Evolutionary conservation across 2,888 invertebrate genomes (phyloP).

Genomic region (Drosophila melanosoma): DNA sequence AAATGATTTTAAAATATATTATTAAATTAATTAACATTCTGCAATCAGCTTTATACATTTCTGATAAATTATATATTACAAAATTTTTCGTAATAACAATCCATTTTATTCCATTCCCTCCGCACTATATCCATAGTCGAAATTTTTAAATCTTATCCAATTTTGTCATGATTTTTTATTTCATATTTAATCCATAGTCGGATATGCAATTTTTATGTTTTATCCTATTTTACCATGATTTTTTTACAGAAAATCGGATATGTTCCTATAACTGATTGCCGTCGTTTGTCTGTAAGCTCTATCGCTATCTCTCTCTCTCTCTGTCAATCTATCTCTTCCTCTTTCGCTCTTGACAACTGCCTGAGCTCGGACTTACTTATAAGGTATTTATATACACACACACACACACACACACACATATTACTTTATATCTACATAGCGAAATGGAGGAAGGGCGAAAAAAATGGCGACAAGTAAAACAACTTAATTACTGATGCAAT

Average conservation of each 20-base stretch:
- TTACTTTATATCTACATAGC: not conserved
- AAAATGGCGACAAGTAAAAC: constrained; percentile 28
- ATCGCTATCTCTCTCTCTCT: not conserved
- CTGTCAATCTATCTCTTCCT: not conserved
- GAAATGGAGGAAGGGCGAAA: not conserved
- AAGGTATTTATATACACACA: not conserved
- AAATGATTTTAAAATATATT: not conserved
- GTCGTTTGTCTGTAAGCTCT: constrained; percentile 47
- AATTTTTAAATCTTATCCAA: not conserved
- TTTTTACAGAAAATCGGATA: constrained; percentile 7
- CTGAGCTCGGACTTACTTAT: constrained; percentile 2
- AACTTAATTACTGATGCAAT: constrained; percentile 62
- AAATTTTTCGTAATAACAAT: not conserved
- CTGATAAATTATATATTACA: not conserved
- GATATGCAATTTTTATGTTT: constrained; percentile 4
- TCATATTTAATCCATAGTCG: not conserved
- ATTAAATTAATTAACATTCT: not conserved
- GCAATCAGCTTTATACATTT: not conserved
- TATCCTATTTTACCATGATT: not conserved
- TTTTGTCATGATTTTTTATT: not conserved
- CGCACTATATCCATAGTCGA: not conserved
- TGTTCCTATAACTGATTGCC: constrained; percentile 34
- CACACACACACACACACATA: constrained; percentile 5
- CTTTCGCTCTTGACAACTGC: not conserved
- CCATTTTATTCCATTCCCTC: not conserved